Percentiles rank a stretch among this genome's conserved stretches.
These are phyloP conservation scores for Lochmaea capreae DNA, from an alignment of 2,888 invertebrate species.

Conservation along the genomic window DNA sequence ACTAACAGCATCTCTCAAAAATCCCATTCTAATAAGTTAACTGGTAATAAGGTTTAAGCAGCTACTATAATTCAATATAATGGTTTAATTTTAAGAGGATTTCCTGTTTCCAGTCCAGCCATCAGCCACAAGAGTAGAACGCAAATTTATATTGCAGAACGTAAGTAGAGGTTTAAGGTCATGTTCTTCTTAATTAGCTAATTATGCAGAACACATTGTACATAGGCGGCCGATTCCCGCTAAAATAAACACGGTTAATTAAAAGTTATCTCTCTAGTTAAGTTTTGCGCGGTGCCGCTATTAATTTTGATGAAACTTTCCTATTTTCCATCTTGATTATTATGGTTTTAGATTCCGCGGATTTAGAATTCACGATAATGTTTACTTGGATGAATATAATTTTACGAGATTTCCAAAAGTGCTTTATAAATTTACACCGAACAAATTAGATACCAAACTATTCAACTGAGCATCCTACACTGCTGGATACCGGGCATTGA, in stretches of 20 bases:
- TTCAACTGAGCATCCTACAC: too few relatives aligned
- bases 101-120: conserved; percentile 16
- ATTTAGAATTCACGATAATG: not conserved
- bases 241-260: conserved; percentile 22
- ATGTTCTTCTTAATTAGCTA: conserved; percentile 31
- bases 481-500: too few relatives aligned
- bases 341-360: not conserved
- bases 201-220: conserved; percentile 33
- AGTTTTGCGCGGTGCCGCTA: not conserved
- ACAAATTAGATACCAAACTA: too few relatives aligned
- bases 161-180: conserved; percentile 32
- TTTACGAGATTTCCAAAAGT: not conserved
- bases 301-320: conserved; percentile 7
- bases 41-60: conserved; percentile 15
- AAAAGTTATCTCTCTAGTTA: conserved; percentile 21
- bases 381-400: not conserved
- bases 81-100: conserved; percentile 36
- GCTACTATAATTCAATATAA: conserved; percentile 32
- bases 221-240: conserved; percentile 11
- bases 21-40: conserved; percentile 30
- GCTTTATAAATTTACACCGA: too few relatives aligned
- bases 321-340: not conserved
- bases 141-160: conserved; percentile 36
- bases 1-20: conserved; percentile 17
- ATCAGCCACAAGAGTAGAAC: conserved; percentile 18